Evolutionary conservation across 2,113 vertebrate genomes (phyloP).

Genomic region (Sminthopsis crassicaudata): DNA sequence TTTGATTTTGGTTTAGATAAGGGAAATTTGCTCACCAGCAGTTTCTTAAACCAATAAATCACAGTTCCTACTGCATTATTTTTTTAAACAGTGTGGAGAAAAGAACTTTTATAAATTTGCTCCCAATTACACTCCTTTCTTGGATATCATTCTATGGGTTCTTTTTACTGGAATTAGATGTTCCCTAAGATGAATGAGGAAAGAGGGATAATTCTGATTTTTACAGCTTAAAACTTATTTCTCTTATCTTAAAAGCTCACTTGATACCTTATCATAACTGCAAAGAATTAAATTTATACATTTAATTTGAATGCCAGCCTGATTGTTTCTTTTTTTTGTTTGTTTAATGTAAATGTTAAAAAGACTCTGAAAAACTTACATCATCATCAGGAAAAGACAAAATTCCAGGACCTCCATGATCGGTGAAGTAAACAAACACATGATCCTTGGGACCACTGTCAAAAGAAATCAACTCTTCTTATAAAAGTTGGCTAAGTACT

Average conservation of each 20-base stretch:
- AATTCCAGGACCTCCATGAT: slow-evolving; percentile 94
- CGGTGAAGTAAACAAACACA: slow-evolving; percentile 96
- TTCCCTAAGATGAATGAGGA: neutral
- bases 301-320: fast-evolving
- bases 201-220: neutral
- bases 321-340: neutral
- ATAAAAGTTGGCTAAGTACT: no score
- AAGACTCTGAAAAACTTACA: slow-evolving; percentile 83
- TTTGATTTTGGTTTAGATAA: neutral
- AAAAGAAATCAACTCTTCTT: slow-evolving; percentile 61
- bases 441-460: slow-evolving; percentile 94
- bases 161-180: fast-evolving
- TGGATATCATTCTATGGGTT: no score
- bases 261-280: fast-evolving
- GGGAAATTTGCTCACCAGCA: neutral
- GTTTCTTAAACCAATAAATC: neutral
- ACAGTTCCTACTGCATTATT: neutral
- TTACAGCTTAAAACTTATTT: neutral
- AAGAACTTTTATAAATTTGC: neutral
- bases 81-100: no score
- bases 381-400: slow-evolving; percentile 93
- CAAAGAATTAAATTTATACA: neutral
- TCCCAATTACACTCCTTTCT: neutral
- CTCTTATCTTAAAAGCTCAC: neutral
- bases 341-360: neutral